Evolutionary conservation across 1,140 invertebrate genomes (phyloP).

Genomic region (Drosophila serrata): DNA sequence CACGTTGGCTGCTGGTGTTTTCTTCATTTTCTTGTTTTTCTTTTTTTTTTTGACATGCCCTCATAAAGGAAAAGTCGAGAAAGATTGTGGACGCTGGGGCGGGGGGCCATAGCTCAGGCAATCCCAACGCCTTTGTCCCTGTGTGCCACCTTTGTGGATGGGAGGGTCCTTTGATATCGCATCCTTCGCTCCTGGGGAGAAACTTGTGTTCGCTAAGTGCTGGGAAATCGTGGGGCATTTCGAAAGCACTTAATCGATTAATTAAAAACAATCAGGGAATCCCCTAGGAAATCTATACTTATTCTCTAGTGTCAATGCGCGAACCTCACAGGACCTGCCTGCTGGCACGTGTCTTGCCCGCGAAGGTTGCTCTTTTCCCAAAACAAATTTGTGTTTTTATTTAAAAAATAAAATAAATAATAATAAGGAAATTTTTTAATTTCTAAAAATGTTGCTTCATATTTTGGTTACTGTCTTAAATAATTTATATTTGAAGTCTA

Average conservation of each 20-base stretch:
- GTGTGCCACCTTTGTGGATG: conserved; percentile 5
- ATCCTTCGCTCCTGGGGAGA: conserved; percentile 14
- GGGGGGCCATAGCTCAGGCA: conserved; percentile 2
- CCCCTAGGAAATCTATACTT: conserved; percentile 6
- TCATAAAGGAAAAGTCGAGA: conserved; percentile 36
- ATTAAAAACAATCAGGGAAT: conserved; percentile 34
- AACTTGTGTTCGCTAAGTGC: conserved; percentile 7
- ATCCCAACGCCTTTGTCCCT: conserved; percentile 30
- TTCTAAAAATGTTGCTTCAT: background rate
- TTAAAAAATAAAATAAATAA: background rate
- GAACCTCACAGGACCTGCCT: background rate
- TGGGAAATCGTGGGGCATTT: conserved; percentile 25
- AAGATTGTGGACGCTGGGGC: conserved; percentile 13
- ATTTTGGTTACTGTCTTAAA: background rate
- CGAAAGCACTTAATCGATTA: conserved; percentile 34
- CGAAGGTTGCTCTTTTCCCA: no score
- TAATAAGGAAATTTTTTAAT: no score
- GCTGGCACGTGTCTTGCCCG: background rate
- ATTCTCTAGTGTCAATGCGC: conserved; percentile 7
- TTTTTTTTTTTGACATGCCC: conserved; percentile 37
- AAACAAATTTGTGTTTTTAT: background rate
- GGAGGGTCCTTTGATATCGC: conserved; percentile 26
- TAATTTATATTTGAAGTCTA: background rate
- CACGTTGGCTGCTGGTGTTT: conserved; percentile 43
- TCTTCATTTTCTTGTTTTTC: background rate